These are phyloP conservation scores for Drosophila saltans DNA, from an alignment of 1,140 invertebrate species.

Conservation along the genomic window DNA sequence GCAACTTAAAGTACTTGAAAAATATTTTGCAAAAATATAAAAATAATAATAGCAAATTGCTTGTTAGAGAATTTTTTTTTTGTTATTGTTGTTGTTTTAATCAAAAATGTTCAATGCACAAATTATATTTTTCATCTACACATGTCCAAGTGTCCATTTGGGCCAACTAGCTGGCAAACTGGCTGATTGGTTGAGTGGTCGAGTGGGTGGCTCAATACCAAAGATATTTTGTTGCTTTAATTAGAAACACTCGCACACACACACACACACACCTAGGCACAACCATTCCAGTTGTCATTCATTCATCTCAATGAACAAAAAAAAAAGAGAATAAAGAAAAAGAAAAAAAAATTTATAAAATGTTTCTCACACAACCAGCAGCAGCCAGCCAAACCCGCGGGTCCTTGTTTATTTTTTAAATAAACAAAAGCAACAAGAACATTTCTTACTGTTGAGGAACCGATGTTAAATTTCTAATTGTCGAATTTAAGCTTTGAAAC, in stretches of 20 bases:
- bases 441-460: no score
- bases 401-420: slow-evolving; percentile 46
- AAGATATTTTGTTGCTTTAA: slow-evolving; percentile 37
- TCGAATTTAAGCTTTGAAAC: no score
- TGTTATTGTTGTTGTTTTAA: slow-evolving; percentile 34
- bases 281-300: slow-evolving; percentile 70
- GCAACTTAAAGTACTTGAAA: slow-evolving; percentile 36
- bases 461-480: no score
- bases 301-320: slow-evolving; percentile 52
- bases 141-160: slow-evolving; percentile 14
- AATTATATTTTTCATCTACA: slow-evolving; percentile 26
- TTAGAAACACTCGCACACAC: slow-evolving; percentile 30
- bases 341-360: not conserved
- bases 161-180: slow-evolving; percentile 3
- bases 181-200: slow-evolving; percentile 19
- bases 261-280: slow-evolving; percentile 12
- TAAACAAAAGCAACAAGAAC: slow-evolving; percentile 4
- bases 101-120: slow-evolving; percentile 28
- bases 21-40: slow-evolving; percentile 9
- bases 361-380: not conserved
- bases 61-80: slow-evolving; percentile 28
- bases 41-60: slow-evolving; percentile 18
- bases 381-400: slow-evolving; percentile 19
- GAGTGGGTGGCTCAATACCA: slow-evolving; percentile 18
- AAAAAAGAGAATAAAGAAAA: slow-evolving; percentile 18